phyloP scores from a whole-genome alignment of 2,797 vertebrate genomes.

The Trichosurus vulpecula region DNA sequence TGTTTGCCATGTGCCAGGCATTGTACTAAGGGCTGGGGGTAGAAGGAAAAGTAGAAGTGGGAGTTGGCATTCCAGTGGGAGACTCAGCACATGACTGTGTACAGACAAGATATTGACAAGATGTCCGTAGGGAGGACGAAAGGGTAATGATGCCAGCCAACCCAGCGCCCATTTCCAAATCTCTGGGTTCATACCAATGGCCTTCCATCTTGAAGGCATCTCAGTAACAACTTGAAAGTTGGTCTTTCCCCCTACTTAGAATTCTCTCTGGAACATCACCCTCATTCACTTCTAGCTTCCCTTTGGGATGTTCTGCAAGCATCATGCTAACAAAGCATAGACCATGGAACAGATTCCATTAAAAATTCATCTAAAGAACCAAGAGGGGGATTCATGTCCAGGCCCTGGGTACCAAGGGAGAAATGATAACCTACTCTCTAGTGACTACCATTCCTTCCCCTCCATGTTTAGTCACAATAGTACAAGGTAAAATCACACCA shows the following conservation, averaged over 20 bases:
- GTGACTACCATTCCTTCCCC: background rate
- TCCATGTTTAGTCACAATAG: background rate
- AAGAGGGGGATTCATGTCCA: background rate
- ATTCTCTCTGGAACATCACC: background rate
- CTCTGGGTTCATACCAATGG: no score
- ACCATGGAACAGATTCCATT: background rate
- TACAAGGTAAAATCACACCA: background rate
- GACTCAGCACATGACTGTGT: no score
- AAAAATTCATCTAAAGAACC: background rate
- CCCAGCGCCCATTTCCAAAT: background rate
- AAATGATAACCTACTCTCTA: background rate
- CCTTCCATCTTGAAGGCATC: background rate
- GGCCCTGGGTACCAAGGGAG: background rate
- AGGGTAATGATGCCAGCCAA: background rate
- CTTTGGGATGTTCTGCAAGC: background rate
- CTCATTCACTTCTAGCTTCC: background rate
- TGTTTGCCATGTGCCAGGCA: background rate
- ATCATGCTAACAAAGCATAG: background rate
- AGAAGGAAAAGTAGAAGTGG: background rate
- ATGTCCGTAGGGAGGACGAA: background rate
- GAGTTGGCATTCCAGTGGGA: background rate
- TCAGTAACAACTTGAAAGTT: no score
- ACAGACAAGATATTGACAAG: background rate
- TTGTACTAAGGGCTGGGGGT: background rate
- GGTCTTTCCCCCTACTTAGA: background rate